These are phyloP conservation scores for Nomada lathburiana DNA, from an alignment of 2,888 invertebrate species.

Conservation along the genomic window DNA sequence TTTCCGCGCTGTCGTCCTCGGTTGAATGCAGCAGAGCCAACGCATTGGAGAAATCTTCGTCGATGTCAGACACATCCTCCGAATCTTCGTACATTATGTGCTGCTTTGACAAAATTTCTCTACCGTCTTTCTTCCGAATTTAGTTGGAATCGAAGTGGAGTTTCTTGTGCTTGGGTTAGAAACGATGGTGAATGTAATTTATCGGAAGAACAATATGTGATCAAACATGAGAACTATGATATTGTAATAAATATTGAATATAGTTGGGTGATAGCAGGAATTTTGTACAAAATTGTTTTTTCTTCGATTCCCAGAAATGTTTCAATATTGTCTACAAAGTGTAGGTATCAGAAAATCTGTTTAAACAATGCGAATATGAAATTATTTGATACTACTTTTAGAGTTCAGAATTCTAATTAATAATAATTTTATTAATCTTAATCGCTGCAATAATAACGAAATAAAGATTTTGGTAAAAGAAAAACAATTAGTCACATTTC, in stretches of 20 bases:
- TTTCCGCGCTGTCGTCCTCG: constrained; percentile 73
- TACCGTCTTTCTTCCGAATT: background rate
- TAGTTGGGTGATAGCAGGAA: background rate
- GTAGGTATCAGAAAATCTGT: too few species aligned
- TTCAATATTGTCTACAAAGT: background rate
- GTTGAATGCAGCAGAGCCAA: constrained; percentile 73
- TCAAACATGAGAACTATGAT: too few species aligned
- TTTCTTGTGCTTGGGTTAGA: background rate
- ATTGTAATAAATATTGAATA: too few species aligned
- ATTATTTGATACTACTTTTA: too few species aligned
- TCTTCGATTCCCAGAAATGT: background rate
- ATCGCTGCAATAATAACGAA: too few species aligned
- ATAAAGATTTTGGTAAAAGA: too few species aligned
- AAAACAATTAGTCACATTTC: too few species aligned
- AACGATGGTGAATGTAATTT: background rate
- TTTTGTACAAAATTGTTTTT: background rate
- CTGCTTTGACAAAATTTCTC: background rate
- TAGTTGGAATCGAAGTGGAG: background rate
- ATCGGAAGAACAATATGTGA: too few species aligned
- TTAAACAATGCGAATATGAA: too few species aligned
- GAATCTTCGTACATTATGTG: constrained; percentile 64
- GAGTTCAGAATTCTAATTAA: too few species aligned
- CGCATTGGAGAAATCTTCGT: constrained; percentile 73
- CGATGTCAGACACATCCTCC: constrained; percentile 54
- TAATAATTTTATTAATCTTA: too few species aligned